phyloP scores from a whole-genome alignment of 1,140 invertebrate species.

The Acromyrmex echinatior region DNA sequence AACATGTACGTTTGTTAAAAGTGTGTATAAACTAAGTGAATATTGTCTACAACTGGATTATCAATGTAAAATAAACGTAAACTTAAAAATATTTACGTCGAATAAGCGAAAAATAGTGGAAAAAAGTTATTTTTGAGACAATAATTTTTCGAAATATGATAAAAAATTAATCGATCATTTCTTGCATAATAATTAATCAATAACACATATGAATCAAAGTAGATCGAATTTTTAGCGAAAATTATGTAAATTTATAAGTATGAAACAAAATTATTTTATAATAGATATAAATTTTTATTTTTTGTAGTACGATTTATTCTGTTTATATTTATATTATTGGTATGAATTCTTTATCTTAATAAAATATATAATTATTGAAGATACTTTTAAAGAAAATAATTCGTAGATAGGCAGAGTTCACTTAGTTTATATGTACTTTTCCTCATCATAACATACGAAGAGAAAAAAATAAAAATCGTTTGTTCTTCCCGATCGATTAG shows the following conservation, averaged over 20 bases:
- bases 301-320: neutral
- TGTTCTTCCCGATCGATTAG: constrained; percentile 38
- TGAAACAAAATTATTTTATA: neutral
- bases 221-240: neutral
- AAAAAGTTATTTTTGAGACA: constrained; percentile 17
- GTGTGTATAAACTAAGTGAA: constrained; percentile 42
- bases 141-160: neutral
- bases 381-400: constrained; percentile 3
- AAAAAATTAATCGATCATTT: neutral
- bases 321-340: neutral
- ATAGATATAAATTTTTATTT: neutral
- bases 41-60: neutral
- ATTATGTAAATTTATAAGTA: neutral
- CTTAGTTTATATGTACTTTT: constrained; percentile 46
- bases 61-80: neutral
- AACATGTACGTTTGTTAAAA: neutral
- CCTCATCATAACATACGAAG: constrained; percentile 23
- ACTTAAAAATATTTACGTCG: neutral
- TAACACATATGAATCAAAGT: neutral
- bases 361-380: neutral
- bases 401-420: neutral
- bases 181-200: neutral
- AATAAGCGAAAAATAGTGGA: constrained; percentile 3
- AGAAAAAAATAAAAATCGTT: constrained; percentile 30
- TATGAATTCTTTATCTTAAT: neutral